These are phyloP conservation scores for Lydus trimaculatus DNA, from an alignment of 2,888 invertebrate species.

Conservation along the genomic window DNA sequence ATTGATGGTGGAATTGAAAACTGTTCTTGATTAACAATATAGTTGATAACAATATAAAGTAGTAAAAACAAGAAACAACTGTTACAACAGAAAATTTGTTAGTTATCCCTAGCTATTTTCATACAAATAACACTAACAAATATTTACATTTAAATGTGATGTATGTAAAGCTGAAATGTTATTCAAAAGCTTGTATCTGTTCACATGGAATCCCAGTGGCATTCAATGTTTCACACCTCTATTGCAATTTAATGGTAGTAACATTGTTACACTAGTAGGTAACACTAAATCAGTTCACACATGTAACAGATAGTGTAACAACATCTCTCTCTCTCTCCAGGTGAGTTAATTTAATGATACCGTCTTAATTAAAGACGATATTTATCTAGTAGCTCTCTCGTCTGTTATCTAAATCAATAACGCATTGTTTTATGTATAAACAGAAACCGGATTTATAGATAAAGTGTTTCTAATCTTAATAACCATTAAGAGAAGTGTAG, in stretches of 20 bases:
- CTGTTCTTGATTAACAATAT: not conserved
- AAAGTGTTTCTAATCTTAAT: not conserved
- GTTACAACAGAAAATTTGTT: not conserved
- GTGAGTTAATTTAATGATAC: not conserved
- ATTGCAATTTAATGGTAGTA: slow-evolving; percentile 17
- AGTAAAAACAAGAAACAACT: not conserved
- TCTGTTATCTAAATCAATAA: not conserved
- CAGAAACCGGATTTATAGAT: not conserved
- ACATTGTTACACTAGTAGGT: not conserved
- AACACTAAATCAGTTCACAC: not conserved
- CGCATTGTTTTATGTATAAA: not conserved
- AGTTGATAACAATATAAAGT: not conserved
- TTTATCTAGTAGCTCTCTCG: not conserved
- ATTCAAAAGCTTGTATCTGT: not conserved
- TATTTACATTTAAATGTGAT: slow-evolving; percentile 28
- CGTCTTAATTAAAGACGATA: not conserved
- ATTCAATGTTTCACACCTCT: slow-evolving; percentile 12
- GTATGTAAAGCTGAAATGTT: slow-evolving; percentile 18
- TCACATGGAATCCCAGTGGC: slow-evolving; percentile 8
- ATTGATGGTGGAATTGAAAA: not conserved
- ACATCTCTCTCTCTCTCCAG: not conserved
- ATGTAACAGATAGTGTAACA: not conserved
- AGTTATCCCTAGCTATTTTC: not conserved
- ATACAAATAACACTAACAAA: slow-evolving; percentile 18
- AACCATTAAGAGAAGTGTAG: not conserved